phyloP scores from a whole-genome alignment of 2,113 vertebrate genomes.

The Notarius quadriscutis region DNA sequence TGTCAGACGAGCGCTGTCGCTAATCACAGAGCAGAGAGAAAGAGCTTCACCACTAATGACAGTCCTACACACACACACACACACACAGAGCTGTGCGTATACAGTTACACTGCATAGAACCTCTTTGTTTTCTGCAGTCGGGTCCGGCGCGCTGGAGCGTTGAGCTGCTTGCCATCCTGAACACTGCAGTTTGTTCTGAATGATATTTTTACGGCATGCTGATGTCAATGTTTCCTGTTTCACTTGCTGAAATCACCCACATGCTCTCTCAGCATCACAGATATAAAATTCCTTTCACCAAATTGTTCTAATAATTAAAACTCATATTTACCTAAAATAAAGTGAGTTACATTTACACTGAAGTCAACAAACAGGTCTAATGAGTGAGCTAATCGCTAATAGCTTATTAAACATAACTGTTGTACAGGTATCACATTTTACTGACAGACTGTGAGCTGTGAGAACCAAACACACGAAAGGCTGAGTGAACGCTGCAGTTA shows the following conservation, averaged over 20 bases:
- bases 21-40: constrained; percentile 48
- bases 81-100: constrained; percentile 6
- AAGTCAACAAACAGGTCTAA: background rate
- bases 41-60: constrained; percentile 42
- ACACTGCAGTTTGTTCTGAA: background rate
- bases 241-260: background rate
- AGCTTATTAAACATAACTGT: background rate
- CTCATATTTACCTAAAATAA: background rate
- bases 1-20: constrained; percentile 7
- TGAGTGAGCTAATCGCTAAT: background rate
- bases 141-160: background rate
- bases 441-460: background rate
- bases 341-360: background rate
- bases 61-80: constrained; percentile 19
- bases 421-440: background rate
- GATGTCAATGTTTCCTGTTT: background rate
- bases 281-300: background rate
- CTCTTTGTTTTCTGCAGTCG: constrained; percentile 39
- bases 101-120: constrained; percentile 29
- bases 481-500: too few relatives aligned
- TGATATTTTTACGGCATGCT: background rate
- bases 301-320: background rate
- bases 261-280: background rate
- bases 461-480: background rate
- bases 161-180: background rate